Conservation (phyloP, 2,113 vertebrate species). For the Theristicus caerulescens region DNA sequence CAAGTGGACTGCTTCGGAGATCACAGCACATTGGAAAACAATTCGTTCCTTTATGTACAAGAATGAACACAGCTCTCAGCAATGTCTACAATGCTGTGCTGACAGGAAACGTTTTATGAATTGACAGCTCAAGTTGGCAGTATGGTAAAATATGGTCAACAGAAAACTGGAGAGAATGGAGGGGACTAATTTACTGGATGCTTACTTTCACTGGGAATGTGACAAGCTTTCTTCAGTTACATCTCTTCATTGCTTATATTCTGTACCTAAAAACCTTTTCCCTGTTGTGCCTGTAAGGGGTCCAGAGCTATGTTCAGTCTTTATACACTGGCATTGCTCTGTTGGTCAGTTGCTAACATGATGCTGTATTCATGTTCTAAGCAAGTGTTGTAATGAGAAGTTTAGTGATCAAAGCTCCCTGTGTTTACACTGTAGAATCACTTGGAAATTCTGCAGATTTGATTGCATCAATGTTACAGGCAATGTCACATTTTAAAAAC, state of each 20-base stretch:
- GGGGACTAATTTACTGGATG: not conserved
- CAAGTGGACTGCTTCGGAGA: not conserved
- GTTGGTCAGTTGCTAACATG: not conserved
- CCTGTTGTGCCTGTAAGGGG: not conserved
- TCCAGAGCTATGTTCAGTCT: not conserved
- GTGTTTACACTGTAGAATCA: not conserved
- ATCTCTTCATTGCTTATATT: not conserved
- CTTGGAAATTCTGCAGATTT: not conserved
- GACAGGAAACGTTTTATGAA: constrained; percentile 19
- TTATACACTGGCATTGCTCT: not conserved
- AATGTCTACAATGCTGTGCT: not conserved
- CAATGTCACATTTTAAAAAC: not conserved
- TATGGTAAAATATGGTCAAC: not conserved
- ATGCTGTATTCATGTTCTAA: not conserved
- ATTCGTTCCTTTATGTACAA: not conserved
- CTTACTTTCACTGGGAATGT: not conserved
- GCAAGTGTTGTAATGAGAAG: not conserved
- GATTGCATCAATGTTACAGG: not conserved
- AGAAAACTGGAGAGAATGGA: not conserved
- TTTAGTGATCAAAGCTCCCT: not conserved
- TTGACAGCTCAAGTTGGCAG: not conserved
- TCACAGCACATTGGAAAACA: not conserved
- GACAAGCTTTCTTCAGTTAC: not conserved
- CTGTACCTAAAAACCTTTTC: not conserved
- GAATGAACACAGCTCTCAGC: constrained; percentile 8